These are phyloP conservation scores for Maniola hyperantus DNA, from an alignment of 2,888 invertebrate species.

Conservation along the genomic window DNA sequence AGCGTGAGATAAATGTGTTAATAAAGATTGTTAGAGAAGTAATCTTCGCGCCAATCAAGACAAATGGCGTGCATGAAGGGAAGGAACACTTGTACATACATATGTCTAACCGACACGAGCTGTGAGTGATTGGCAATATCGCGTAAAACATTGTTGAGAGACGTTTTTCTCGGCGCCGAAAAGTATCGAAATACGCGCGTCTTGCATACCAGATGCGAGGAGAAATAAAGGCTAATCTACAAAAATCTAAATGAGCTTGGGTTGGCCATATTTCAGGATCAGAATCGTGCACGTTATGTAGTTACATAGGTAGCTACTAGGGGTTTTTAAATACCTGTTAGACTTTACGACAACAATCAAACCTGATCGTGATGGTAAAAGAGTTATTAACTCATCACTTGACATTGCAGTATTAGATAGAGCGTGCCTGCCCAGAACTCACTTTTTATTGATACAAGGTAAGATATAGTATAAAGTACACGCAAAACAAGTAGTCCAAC, in stretches of 20 bases:
- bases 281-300: neutral
- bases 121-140: slow-evolving; percentile 49
- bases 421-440: neutral
- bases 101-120: slow-evolving; percentile 43
- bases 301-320: no score
- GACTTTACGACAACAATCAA: neutral
- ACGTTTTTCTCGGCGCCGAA: slow-evolving; percentile 42
- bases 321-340: no score
- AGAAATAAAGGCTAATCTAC: slow-evolving; percentile 28
- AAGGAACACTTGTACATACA: slow-evolving; percentile 40
- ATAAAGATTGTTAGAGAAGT: slow-evolving; percentile 45
- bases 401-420: neutral
- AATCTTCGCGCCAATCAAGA: slow-evolving; percentile 47
- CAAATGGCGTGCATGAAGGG: slow-evolving; percentile 45
- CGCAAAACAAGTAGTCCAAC: no score
- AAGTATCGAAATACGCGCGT: slow-evolving; percentile 41
- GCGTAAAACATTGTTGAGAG: slow-evolving; percentile 45
- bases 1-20: slow-evolving; percentile 39
- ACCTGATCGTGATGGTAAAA: neutral
- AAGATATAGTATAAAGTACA: no score
- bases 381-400: neutral
- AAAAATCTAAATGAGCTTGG: slow-evolving; percentile 12
- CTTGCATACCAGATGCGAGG: slow-evolving; percentile 39
- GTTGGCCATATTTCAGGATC: neutral
- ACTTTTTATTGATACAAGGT: no score